A percentile compares a stretch with the other conserved stretches of the same genome.
phyloP scores from a whole-genome alignment of 2,797 vertebrate species.

The Phataginus tricuspis region DNA sequence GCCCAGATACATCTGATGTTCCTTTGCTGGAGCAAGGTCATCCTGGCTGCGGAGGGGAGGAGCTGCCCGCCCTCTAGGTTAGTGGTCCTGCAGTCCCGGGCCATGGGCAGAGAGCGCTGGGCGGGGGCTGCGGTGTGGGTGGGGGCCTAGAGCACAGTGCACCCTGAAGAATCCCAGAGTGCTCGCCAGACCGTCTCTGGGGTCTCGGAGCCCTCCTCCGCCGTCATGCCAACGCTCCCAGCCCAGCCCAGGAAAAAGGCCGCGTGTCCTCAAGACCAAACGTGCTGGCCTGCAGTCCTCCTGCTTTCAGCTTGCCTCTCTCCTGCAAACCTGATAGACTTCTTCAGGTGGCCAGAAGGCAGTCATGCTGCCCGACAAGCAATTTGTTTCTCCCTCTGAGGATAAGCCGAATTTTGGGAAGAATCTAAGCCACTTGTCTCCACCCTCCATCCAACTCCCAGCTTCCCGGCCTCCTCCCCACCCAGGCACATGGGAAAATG shows the following conservation, averaged over 20 bases:
- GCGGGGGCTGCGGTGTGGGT: not conserved
- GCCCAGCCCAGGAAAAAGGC: not conserved
- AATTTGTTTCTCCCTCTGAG: not conserved
- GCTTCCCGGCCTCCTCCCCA: not conserved
- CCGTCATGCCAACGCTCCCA: not conserved
- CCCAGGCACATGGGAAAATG: conserved; percentile 61
- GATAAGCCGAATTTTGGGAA: not conserved
- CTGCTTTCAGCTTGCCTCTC: not conserved
- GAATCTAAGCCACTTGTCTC: not conserved
- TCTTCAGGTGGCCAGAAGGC: conserved; percentile 56
- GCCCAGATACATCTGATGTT: not conserved
- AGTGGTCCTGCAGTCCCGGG: not conserved
- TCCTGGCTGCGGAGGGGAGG: not conserved
- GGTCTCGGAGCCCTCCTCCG: not conserved
- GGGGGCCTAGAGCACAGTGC: not conserved
- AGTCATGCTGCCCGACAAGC: conserved; percentile 44
- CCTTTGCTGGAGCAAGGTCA: conserved; percentile 27
- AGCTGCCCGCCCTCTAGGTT: not conserved
- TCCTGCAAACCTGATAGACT: not conserved
- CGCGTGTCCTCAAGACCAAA: not conserved
- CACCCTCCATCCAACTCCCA: not conserved
- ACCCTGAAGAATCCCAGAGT: not conserved
- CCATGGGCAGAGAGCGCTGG: not conserved
- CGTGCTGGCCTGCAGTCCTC: not conserved
- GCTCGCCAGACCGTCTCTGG: not conserved